Base-by-base conservation (phyloP, 2,888 invertebrate species). In the Idaea aversata region DNA sequence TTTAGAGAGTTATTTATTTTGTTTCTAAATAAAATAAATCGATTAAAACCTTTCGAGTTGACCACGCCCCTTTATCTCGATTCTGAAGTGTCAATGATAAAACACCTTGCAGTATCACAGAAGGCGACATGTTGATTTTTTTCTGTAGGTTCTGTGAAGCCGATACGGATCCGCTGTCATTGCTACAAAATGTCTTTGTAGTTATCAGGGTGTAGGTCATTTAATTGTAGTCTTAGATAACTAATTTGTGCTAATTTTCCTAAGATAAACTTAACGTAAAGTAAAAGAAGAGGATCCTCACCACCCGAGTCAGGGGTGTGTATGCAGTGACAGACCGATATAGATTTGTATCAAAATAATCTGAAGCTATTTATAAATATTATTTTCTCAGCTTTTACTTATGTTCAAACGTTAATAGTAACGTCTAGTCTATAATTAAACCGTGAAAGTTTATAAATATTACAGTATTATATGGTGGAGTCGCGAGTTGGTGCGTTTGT, bases 321-420 rank as follows among this genome's bases (percentile, higher is more conserved):
- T 93, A 91, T 91, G 86, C 84, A 87, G 88, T 91, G 90, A 87
- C 88, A 86, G 87, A 89, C 91, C 86, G 84, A 89, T 90, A 84
- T 91, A 92, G 90, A 91, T 88, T 91, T 90, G 92, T 91, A 92
- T 93, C 91, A 93, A 93, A 93, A 92, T 93, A 93, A 92, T 93
- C 90, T 84, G 77, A 90, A 93, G 91, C 93, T 93, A 93, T 93
- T 93, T 93, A 93, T 93, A 93, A 93, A 93, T 93, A 93, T 92
- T 93, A 93, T 93, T 93, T 93, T 92, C 91, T 90, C 88, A 89
- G 87, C 91, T 91, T 93, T 93, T 93, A 91, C 92, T 91, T 92
- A 91, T 91, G 92, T 93, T 90, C 91, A 88, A 91, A 90, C 91
- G 89, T 90, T 92, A 91, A 91, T 91, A 91, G 90, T 91, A 91